Evolutionary conservation across 2,113 vertebrate species (phyloP).

Genomic region (Oncorhynchus gorbuscha): DNA sequence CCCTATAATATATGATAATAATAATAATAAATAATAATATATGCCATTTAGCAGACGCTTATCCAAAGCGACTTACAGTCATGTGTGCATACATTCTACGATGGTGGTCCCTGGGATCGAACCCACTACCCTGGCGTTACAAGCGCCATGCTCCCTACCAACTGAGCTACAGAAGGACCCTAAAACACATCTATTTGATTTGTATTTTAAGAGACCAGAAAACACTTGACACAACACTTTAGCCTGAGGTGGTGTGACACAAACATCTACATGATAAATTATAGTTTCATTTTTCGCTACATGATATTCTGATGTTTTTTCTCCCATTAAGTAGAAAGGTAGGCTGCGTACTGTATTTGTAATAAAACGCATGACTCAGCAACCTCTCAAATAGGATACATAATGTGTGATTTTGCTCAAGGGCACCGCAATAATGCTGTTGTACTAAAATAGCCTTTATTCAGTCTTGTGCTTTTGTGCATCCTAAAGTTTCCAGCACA

Average conservation of each 20-base stretch:
- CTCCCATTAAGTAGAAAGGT: not conserved
- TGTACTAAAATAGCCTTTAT: constrained; percentile 5
- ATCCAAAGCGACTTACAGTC: too few relatives aligned
- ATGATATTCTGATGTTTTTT: not conserved
- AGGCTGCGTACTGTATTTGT: not conserved
- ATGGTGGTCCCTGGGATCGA: too few relatives aligned
- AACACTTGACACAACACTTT: too few relatives aligned
- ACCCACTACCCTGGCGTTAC: too few relatives aligned
- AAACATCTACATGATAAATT: constrained; percentile 7
- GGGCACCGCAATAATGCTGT: not conserved
- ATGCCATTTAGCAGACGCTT: too few relatives aligned
- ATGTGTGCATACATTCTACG: too few relatives aligned
- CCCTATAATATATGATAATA: too few relatives aligned
- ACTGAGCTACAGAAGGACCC: too few relatives aligned
- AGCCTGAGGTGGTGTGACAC: not conserved
- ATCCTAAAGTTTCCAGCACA: not conserved
- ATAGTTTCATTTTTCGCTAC: not conserved
- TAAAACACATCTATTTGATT: too few relatives aligned
- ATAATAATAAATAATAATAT: too few relatives aligned
- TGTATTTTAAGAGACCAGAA: too few relatives aligned
- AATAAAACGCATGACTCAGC: not conserved
- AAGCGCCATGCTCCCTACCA: too few relatives aligned
- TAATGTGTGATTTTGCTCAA: not conserved
- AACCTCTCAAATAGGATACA: not conserved
- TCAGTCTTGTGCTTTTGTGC: not conserved